Percentiles rank a stretch among this genome's conserved stretches.
Conservation (phyloP, 92 coral and sea anemone species). For the Zoanthus solanderi region DNA sequence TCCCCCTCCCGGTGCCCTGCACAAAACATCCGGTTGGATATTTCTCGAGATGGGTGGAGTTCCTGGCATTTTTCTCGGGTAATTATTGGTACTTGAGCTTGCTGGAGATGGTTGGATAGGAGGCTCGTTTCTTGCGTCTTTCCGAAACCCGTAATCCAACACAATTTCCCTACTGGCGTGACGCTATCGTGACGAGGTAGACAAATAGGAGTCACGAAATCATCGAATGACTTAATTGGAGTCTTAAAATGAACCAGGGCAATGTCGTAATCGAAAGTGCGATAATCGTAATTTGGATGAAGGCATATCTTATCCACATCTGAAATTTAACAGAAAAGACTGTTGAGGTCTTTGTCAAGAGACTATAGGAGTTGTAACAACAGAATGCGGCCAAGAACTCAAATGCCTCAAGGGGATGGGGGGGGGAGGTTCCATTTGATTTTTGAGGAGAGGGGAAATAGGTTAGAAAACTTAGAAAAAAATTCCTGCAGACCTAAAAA, state of each 20-base stretch:
- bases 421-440: no score
- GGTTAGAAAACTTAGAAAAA: no score
- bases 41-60: conserved; percentile 63
- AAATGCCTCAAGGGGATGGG: no score
- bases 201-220: conserved; percentile 78
- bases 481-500: no score
- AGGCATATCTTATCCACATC: conserved; percentile 78
- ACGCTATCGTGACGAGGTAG: conserved; percentile 54
- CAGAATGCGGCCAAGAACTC: no score
- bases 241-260: conserved; percentile 70
- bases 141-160: conserved; percentile 45
- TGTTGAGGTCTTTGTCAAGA: background rate
- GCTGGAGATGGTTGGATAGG: conserved; percentile 68
- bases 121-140: conserved; percentile 54
- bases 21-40: conserved; percentile 79
- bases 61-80: conserved; percentile 57
- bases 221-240: conserved; percentile 63
- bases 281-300: conserved; percentile 69
- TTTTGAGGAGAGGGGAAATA: no score
- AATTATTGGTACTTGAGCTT: conserved; percentile 72
- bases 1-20: conserved; percentile 81
- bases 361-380: no score
- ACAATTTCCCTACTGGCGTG: conserved; percentile 16
- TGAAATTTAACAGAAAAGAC: conserved; percentile 29
- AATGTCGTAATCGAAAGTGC: conserved; percentile 71